Evolutionary conservation across 2,113 vertebrate species (phyloP), one percentile per base, ranked within the genome.

Genomic region (Aspiorhynchus laticeps): DNA sequence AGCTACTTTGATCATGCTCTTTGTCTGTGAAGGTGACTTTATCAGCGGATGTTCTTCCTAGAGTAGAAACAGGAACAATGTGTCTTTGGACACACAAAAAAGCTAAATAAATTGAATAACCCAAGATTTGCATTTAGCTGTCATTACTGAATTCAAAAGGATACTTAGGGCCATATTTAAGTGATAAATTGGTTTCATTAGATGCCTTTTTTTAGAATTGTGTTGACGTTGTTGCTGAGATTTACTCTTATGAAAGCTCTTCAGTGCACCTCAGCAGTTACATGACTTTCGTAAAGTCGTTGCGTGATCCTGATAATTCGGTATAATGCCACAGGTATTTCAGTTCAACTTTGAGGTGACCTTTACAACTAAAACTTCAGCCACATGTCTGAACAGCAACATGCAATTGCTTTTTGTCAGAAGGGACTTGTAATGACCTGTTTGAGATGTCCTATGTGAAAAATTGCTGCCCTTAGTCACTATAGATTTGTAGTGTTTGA

Each of bases 311-410:
- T 33, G 15, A 24, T 56, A 84, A 59, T 41, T 75, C 1, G 7
- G 31, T 10, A 8, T 31, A 51, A 53, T 21, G 33, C 61, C 75
- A 51, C 28, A 65, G 38, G 28, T 51, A 9, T 80, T 67, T 86
- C 10, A 43, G n/a, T 28, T 80, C 74, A 80, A 53, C 8, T 46
- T 1, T 65, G 24, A 43, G 24, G 4, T 15, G 17, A 61, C 11
- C 26, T 36, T 21, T 48, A 28, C 4, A 28, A 36, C 15, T 17
- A 1, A 86, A 67, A 67, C 31, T 83, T 82, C 11, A 31, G 19
- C 81, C 81, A 56, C 83, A 84, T 59, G 69, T 36, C 82, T 56
- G 48, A 74, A 74, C 63, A 71, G 63, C 2, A 28, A 11, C 15
- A 33, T 17, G 46, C 8, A 73, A 33, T 73, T 73, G 28, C 43